Percentiles rank a stretch among this genome's conserved stretches.
Evolutionary conservation across 1,140 invertebrate genomes (phyloP).

Genomic region (Trissolcus basalis): DNA sequence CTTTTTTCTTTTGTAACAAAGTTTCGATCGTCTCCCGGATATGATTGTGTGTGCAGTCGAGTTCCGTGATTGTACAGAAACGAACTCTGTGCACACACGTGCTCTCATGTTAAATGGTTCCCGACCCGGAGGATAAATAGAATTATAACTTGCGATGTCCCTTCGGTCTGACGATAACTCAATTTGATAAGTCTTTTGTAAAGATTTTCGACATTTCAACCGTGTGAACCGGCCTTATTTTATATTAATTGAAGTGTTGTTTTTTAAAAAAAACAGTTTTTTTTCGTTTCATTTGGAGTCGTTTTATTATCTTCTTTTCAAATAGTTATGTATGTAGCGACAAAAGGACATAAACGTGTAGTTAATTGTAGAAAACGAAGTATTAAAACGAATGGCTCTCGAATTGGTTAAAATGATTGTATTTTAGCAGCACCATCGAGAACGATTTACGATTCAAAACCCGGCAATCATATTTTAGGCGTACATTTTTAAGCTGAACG

Average conservation of each 20-base stretch:
- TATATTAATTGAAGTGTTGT: background rate
- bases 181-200: conserved; percentile 36
- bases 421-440: background rate
- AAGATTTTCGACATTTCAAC: conserved; percentile 3
- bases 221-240: background rate
- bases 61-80: no score
- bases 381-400: background rate
- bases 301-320: background rate
- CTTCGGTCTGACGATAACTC: background rate
- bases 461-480: conserved; percentile 1
- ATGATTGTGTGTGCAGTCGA: no score
- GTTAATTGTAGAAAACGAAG: background rate
- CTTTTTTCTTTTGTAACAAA: background rate
- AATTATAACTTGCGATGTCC: background rate
- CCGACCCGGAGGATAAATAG: no score
- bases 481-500: background rate
- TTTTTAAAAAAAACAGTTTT: background rate
- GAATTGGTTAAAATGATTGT: background rate
- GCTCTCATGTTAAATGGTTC: no score
- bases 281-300: background rate
- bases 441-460: background rate
- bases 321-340: no score
- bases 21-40: background rate
- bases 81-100: no score
- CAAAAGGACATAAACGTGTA: background rate